Percentiles rank a stretch among this genome's conserved stretches.
Conservation (phyloP, 2,888 invertebrate species). For the Drosophila nigricruria region DNA sequence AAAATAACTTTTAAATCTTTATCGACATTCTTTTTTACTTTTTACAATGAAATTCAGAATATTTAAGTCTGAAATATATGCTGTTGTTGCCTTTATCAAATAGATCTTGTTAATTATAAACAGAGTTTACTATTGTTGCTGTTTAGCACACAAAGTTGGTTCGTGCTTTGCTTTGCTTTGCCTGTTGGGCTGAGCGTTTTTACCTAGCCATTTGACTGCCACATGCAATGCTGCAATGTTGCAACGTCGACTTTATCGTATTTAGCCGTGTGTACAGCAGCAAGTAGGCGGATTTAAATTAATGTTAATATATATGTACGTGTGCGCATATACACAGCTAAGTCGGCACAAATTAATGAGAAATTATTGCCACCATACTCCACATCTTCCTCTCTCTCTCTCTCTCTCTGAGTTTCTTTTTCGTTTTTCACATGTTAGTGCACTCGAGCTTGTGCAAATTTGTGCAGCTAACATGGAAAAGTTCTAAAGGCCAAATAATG, state of each 20-base stretch:
- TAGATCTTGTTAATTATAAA: constrained; percentile 17
- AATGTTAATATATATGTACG: constrained; percentile 24
- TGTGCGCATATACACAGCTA: constrained; percentile 40
- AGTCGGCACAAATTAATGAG: constrained; percentile 69
- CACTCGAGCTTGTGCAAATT: constrained; percentile 43
- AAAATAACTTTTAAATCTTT: not conserved
- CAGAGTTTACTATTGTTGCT: constrained; percentile 10
- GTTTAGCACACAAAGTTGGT: constrained; percentile 6
- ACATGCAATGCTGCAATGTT: constrained; percentile 35
- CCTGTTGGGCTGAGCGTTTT: constrained; percentile 10
- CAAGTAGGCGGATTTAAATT: constrained; percentile 58
- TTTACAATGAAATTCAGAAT: not conserved
- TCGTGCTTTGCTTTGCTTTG: constrained; percentile 14
- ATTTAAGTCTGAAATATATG: not conserved
- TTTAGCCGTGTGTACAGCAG: constrained; percentile 19
- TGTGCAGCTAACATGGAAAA: constrained; percentile 23
- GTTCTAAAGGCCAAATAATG: constrained; percentile 32
- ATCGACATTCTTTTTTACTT: not conserved
- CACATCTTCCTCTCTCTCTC: no score
- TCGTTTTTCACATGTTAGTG: constrained; percentile 15
- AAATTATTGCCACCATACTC: constrained; percentile 48
- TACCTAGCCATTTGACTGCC: constrained; percentile 16
- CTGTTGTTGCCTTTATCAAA: not conserved
- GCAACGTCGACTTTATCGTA: constrained; percentile 28
- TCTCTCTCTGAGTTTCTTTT: not conserved